phyloP scores from a whole-genome alignment of 2,113 vertebrate species.

The Acanthochromis polyacanthus region DNA sequence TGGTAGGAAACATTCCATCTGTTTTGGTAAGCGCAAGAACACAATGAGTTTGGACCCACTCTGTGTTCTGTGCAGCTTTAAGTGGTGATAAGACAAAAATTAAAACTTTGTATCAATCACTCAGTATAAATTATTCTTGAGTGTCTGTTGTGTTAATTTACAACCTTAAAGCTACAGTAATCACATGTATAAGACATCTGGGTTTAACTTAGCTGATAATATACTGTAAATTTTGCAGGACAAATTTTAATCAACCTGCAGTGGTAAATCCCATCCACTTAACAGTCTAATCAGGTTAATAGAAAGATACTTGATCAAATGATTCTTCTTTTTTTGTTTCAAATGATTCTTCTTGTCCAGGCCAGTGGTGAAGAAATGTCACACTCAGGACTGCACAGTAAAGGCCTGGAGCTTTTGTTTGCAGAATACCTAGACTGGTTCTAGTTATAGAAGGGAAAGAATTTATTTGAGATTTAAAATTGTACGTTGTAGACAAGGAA shows the following conservation, averaged over 20 bases:
- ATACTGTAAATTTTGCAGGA: not conserved
- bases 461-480: conserved; percentile 9
- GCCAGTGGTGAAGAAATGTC: not conserved
- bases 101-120: too few species aligned
- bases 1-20: not conserved
- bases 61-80: not conserved
- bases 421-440: conserved; percentile 55
- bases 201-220: not conserved
- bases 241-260: not conserved
- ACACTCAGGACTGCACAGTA: conserved; percentile 65
- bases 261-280: not conserved
- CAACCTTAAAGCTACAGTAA: not conserved
- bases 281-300: not conserved
- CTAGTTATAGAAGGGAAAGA: conserved; percentile 33
- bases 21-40: not conserved
- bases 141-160: not conserved
- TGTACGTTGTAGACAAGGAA: conserved; percentile 7
- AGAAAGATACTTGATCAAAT: not conserved
- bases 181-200: not conserved
- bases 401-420: conserved; percentile 57
- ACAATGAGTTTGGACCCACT: not conserved
- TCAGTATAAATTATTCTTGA: not conserved
- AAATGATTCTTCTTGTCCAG: conserved; percentile 29
- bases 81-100: not conserved
- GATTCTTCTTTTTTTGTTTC: too few species aligned